Evolutionary conservation across 1,140 invertebrate species (phyloP).

Genomic region (Drosophila pallidifrons): DNA sequence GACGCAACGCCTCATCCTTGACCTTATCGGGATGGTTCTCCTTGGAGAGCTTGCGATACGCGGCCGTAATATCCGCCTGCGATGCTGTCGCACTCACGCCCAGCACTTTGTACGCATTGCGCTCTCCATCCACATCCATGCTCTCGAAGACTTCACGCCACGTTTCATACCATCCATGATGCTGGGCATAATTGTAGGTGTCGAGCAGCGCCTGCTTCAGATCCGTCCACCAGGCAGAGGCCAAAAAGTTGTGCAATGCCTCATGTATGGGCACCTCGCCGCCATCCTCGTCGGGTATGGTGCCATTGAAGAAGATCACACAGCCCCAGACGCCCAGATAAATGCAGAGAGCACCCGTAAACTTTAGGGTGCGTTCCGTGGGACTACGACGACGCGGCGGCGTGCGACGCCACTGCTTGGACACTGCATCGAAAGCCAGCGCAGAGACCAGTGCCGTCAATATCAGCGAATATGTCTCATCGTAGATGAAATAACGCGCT

Average conservation of each 20-base stretch:
- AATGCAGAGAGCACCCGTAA: slow-evolving; percentile 88
- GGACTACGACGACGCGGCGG: slow-evolving; percentile 86
- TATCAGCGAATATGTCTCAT: slow-evolving; percentile 89
- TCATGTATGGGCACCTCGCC: slow-evolving; percentile 95
- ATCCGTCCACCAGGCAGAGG: slow-evolving; percentile 92
- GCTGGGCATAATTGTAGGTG: slow-evolving; percentile 90
- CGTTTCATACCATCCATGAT: slow-evolving; percentile 93
- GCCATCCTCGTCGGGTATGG: slow-evolving; percentile 93
- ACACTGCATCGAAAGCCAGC: slow-evolving; percentile 89
- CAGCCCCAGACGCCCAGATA: slow-evolving; percentile 91
- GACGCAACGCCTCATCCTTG: slow-evolving; percentile 88
- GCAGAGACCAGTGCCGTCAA: slow-evolving; percentile 88
- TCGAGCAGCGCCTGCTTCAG: slow-evolving; percentile 91
- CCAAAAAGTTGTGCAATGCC: slow-evolving; percentile 95
- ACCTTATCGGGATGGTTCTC: slow-evolving; percentile 97
- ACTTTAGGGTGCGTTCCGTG: slow-evolving; percentile 85
- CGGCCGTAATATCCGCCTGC: slow-evolving; percentile 93
- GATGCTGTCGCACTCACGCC: slow-evolving; percentile 90
- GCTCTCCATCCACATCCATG: slow-evolving; percentile 94
- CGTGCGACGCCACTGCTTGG: slow-evolving; percentile 91
- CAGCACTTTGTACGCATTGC: slow-evolving; percentile 95
- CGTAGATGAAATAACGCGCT: slow-evolving; percentile 88
- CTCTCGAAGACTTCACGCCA: slow-evolving; percentile 95
- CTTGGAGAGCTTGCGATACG: slow-evolving; percentile 93
- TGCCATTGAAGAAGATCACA: slow-evolving; percentile 96